Base-by-base conservation (phyloP, 92 coral and sea anemone species). In the Siderastrea siderea region DNA sequence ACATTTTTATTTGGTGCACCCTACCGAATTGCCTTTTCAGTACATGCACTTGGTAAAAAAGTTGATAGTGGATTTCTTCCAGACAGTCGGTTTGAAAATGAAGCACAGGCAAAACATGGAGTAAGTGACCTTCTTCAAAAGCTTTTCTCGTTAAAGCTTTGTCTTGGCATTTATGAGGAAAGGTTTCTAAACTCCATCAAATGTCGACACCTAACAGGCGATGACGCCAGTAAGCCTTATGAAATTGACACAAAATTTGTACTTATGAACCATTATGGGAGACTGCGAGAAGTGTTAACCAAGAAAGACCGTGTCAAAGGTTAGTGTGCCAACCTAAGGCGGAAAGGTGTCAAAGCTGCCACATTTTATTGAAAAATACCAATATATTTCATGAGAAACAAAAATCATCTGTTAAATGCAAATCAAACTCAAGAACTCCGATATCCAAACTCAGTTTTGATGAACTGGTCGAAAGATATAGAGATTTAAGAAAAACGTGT, bases 1-100 rank as follows among this genome's bases (percentile, higher is more conserved):
- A 77, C 66, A 17, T 81, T 81, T 81, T 4, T 81, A 10, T 68
- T 81, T 53, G 86, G 68, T 65, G 63, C 67, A 65, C 77, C 86
- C 14, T 69, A 81, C 51, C 38, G 53, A 14, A 5, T 53, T 19
- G 68, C 86, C 53, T 81, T 69, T 81, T 81, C 77, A 49, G 77
- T 78, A 6, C 49, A 60, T 58, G 82, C 54, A 15, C 45, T 78
- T 11, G 84, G 84, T 0, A 80, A 80, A 71, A 17, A 80, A 47
- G 10, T 80, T 19, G 75, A 65, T 7, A 66, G 63, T 43, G 84
- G 84, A 14, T 77, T 80, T 62, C 75, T 80, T 48, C 75, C 74
- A 3, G 49, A 80, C 12, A 12, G 11, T 47, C 50, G 38, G 38
- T 26, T 26, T 26, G 38, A 26, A 26, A 26, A 26, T 26, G 38